These are phyloP conservation scores for Boloria euphrosyne DNA, from an alignment of 2,888 invertebrate species.

Conservation along the genomic window DNA sequence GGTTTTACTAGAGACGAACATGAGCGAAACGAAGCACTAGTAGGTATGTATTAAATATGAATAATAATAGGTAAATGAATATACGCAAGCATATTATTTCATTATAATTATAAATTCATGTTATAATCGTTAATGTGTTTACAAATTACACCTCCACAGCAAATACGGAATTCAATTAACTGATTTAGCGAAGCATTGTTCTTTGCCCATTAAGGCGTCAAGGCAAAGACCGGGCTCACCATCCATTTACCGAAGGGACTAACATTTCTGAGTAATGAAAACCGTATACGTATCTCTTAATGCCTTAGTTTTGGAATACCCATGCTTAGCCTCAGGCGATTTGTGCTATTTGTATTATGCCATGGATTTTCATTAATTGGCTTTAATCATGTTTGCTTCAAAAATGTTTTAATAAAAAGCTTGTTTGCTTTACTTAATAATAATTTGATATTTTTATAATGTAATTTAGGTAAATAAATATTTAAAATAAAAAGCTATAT, in stretches of 20 bases:
- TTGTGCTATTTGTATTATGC: conserved; percentile 5
- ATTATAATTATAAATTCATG: background rate
- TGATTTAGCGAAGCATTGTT: conserved; percentile 29
- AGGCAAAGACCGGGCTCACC: conserved; percentile 35
- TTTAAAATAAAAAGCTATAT: too few relatives aligned
- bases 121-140: conserved; percentile 1
- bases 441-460: too few relatives aligned
- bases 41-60: too few relatives aligned
- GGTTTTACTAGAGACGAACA: too few relatives aligned
- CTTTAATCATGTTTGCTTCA: too few relatives aligned
- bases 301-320: conserved; percentile 29
- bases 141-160: conserved; percentile 12
- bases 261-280: conserved; percentile 36
- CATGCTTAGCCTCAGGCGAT: conserved; percentile 28
- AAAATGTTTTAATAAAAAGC: too few relatives aligned
- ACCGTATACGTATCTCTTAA: conserved; percentile 33
- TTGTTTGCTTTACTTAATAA: too few relatives aligned
- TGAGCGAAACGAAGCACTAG: too few relatives aligned
- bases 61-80: too few relatives aligned
- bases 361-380: too few relatives aligned
- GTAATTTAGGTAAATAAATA: too few relatives aligned
- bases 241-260: conserved; percentile 38
- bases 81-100: too few relatives aligned
- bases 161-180: conserved; percentile 26
- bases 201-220: conserved; percentile 38